Conservation (phyloP, 2,113 vertebrate species). For the Toxotes jaculatrix region DNA sequence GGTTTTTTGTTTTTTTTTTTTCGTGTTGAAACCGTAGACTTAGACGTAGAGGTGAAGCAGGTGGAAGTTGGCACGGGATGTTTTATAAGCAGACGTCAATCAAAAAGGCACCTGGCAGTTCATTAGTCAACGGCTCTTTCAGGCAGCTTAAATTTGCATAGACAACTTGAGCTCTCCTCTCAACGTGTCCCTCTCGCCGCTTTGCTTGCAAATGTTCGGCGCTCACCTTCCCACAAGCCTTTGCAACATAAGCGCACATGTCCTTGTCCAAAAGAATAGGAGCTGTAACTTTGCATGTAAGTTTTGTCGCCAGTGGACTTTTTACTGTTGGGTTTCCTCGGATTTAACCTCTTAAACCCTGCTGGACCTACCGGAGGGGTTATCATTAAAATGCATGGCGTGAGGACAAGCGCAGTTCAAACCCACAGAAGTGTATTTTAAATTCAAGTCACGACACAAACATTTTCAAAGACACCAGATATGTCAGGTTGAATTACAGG, state of each 20-base stretch:
- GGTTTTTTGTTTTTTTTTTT: not conserved
- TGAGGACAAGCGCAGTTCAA: constrained; percentile 12
- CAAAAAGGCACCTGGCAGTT: constrained; percentile 66
- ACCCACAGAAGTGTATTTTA: constrained; percentile 26
- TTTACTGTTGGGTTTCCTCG: constrained; percentile 29
- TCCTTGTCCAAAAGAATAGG: constrained; percentile 46
- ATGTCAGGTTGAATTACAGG: constrained; percentile 40
- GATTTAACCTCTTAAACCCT: constrained; percentile 55
- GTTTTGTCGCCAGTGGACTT: constrained; percentile 34
- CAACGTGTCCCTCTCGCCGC: constrained; percentile 13
- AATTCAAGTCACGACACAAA: constrained; percentile 60
- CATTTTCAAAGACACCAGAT: constrained; percentile 41
- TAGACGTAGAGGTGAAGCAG: constrained; percentile 6
- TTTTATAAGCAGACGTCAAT: constrained; percentile 63
- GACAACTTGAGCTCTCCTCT: constrained; percentile 60
- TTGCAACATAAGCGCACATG: constrained; percentile 29
- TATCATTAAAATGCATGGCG: constrained; percentile 60
- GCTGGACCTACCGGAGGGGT: not conserved
- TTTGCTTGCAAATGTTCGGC: constrained; percentile 56
- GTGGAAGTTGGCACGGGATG: constrained; percentile 17
- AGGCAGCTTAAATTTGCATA: constrained; percentile 65
- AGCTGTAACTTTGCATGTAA: constrained; percentile 39
- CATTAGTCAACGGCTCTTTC: constrained; percentile 65
- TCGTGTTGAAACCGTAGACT: not conserved
- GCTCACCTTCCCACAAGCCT: constrained; percentile 51